phyloP scores from a whole-genome alignment of 2,113 vertebrate species.

The Xiphophorus couchianus region DNA sequence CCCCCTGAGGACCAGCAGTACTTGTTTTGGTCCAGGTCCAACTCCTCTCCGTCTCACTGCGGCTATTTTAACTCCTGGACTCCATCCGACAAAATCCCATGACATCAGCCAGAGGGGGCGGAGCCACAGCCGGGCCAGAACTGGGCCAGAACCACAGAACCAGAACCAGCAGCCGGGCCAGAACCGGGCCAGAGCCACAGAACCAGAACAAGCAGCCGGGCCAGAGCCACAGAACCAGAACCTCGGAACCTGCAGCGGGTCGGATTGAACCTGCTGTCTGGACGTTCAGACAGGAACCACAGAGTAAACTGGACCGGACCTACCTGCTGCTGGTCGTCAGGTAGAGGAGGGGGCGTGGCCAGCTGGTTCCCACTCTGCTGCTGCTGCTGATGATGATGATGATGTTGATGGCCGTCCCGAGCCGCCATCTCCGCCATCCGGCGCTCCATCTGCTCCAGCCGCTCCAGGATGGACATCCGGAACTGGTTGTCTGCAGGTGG shows the following conservation, averaged over 20 bases:
- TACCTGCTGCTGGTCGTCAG: slow-evolving; percentile 65
- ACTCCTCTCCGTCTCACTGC: slow-evolving; percentile 5
- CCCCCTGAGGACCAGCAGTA: too few relatives aligned
- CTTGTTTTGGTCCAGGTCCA: slow-evolving; percentile 8
- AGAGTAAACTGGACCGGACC: neutral
- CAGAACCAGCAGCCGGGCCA: too few relatives aligned
- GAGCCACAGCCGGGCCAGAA: neutral
- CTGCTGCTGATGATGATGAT: slow-evolving; percentile 9
- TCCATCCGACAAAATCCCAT: slow-evolving; percentile 37
- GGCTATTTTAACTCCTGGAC: slow-evolving; percentile 38
- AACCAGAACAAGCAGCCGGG: too few relatives aligned
- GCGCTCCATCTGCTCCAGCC: slow-evolving; percentile 75
- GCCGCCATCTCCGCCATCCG: slow-evolving; percentile 68
- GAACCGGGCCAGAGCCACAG: too few relatives aligned
- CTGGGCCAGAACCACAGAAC: too few relatives aligned
- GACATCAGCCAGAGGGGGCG: slow-evolving; percentile 34
- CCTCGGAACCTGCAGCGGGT: neutral
- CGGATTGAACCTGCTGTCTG: neutral
- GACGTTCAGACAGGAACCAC: neutral
- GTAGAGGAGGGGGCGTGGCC: slow-evolving; percentile 46
- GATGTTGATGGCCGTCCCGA: neutral
- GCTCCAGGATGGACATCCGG: slow-evolving; percentile 75
- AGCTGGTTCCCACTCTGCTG: slow-evolving; percentile 47
- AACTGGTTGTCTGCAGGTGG: slow-evolving; percentile 71
- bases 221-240: too few relatives aligned